phyloP scores from a whole-genome alignment of 2,797 vertebrate species.

The Gobionotothen gibberifrons region DNA sequence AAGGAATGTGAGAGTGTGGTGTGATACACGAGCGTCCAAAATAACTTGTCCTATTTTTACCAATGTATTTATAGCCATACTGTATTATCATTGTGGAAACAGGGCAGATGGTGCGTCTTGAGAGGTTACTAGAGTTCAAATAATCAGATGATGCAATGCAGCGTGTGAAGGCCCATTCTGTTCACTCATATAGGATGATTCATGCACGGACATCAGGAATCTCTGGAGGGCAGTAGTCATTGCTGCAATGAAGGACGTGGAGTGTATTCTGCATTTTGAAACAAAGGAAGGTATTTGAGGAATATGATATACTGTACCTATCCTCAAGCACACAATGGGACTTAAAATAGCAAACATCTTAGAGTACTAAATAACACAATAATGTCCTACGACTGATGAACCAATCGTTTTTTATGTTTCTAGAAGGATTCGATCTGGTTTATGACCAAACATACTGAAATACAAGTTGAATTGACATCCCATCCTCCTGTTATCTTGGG shows the following conservation, averaged over 20 bases:
- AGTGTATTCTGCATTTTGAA: neutral
- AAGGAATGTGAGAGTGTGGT: neutral
- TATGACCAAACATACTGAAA: neutral
- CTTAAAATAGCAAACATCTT: neutral
- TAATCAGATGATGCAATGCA: constrained; percentile 28
- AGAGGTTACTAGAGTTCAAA: constrained; percentile 46
- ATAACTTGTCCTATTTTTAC: constrained; percentile 47
- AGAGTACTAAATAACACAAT: neutral
- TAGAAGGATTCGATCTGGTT: neutral
- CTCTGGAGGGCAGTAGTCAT: neutral
- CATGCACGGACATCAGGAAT: neutral
- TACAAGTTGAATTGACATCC: neutral
- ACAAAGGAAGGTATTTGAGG: neutral
- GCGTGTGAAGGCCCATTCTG: neutral
- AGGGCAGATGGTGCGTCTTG: constrained; percentile 33
- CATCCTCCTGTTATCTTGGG: neutral
- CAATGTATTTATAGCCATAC: constrained; percentile 39
- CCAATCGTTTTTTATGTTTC: neutral
- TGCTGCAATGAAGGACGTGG: neutral
- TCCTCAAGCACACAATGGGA: neutral
- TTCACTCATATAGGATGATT: neutral
- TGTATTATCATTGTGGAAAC: constrained; percentile 4
- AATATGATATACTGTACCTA: neutral
- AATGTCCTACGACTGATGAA: too few relatives aligned
- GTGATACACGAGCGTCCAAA: constrained; percentile 20